phyloP scores from a whole-genome alignment of 2,113 vertebrate species.

The Oncorhynchus tshawytscha region DNA sequence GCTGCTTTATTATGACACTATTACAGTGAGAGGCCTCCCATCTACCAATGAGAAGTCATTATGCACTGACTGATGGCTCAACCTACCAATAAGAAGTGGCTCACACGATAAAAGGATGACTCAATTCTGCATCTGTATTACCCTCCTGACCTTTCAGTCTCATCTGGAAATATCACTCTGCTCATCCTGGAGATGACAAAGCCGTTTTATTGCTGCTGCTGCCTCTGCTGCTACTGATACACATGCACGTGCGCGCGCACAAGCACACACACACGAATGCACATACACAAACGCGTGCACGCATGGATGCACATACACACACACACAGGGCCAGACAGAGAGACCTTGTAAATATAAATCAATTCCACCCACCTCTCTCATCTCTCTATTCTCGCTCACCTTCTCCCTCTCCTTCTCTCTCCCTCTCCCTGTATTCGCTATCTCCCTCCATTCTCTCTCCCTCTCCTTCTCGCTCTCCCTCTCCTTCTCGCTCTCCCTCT shows the following conservation, averaged over 20 bases:
- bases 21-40: background rate
- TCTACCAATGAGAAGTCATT: slow-evolving; percentile 1
- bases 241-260: background rate
- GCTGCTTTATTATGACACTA: background rate
- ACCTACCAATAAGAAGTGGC: background rate
- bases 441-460: background rate
- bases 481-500: background rate
- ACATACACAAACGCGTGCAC: background rate
- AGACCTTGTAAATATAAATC: slow-evolving; percentile 14
- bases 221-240: slow-evolving; percentile 2
- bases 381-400: background rate
- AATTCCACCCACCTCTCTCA: background rate
- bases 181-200: background rate
- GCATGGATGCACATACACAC: background rate
- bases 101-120: too few species aligned
- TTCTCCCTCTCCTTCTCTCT: too few species aligned
- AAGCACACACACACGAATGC: background rate
- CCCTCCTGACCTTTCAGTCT: slow-evolving; percentile 20
- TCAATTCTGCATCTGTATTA: background rate
- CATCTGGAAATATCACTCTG: background rate
- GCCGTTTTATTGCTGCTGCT: background rate
- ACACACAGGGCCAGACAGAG: background rate
- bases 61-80: background rate
- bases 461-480: background rate
- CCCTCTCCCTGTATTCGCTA: too few species aligned